These are phyloP conservation scores for Anthoscopus minutus DNA, from an alignment of 2,113 vertebrate species.

Conservation along the genomic window DNA sequence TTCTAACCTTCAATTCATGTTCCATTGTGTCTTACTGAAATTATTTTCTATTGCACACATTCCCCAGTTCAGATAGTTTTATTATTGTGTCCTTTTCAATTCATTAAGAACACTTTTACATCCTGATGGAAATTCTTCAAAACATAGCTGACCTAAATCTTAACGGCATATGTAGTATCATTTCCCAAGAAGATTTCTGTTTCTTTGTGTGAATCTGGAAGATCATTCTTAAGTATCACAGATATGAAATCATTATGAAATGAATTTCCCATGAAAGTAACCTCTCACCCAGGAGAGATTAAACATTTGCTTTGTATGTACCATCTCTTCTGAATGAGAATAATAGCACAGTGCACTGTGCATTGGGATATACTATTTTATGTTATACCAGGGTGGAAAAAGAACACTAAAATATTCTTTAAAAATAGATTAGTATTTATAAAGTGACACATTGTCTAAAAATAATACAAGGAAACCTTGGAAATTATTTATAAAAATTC, in stretches of 20 bases:
- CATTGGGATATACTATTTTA: background rate
- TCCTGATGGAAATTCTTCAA: conserved; percentile 26
- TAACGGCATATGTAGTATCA: background rate
- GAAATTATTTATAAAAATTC: background rate
- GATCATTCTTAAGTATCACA: conserved; percentile 7
- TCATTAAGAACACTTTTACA: background rate
- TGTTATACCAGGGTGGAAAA: background rate
- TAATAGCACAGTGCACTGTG: background rate
- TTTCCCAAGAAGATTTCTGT: conserved; percentile 14
- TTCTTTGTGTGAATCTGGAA: conserved; percentile 12
- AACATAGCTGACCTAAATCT: conserved; percentile 12
- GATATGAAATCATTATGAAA: conserved; percentile 18
- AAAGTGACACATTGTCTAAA: background rate
- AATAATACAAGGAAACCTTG: background rate
- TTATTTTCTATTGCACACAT: conserved; percentile 34
- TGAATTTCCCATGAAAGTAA: conserved; percentile 31
- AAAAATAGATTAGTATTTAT: background rate
- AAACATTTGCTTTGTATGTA: conserved; percentile 21
- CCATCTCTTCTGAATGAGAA: background rate
- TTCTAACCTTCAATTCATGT: conserved; percentile 39
- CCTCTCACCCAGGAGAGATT: background rate
- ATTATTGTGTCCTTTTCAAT: conserved; percentile 46
- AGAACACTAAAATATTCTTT: background rate
- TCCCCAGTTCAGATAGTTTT: conserved; percentile 28
- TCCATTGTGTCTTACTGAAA: conserved; percentile 20